Evolutionary conservation across 2,797 vertebrate species (phyloP), one percentile per base, ranked within the genome.

Genomic region (Diglossa cyanea): DNA sequence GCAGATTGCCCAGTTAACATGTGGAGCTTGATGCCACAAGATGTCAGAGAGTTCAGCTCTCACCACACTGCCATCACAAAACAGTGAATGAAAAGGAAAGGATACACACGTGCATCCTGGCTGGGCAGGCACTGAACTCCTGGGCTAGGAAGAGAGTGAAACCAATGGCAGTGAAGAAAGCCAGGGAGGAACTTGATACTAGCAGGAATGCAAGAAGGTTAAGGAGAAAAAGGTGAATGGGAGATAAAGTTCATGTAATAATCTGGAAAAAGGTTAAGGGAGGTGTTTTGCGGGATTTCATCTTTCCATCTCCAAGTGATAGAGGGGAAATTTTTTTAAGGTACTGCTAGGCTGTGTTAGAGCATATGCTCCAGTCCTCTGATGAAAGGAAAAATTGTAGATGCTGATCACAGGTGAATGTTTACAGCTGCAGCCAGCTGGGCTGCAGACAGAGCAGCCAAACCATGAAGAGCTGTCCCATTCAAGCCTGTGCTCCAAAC

Each of bases 61-160:
- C 31, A 25, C 18, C 5, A 13, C 0, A 2, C 23, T 48, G 33
- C 61, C 31, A n/a, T 25, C 40, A 60, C 63, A 21, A 0, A 4
- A 53, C 26, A 70, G 33, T 15, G 23, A 79, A 57, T 35, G 11
- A 58, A 60, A 72, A 3, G 3, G 28, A 3, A 5, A 14, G 5
- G 30, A 70, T 30, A 26, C 11, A 4, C 13, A 45, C 0, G 0
- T 16, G 20, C 19, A 37, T 47, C 13, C 33, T 48, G 30, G 65
- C 42, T 55, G n/a, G 23, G 58, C 58, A 62, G 40, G 30, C 28
- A 57, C n/a, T 55, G 48, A 71, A 15, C 17, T 48, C 50, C 42
- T 50, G 19, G 14, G 42, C 35, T 48, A 61, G 58, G 28, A 90
- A 26, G 26, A 70, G 20, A 70, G 42, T 33, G 65, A 51, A 92